Percentiles rank a stretch among this genome's conserved stretches.
Evolutionary conservation across 2,113 vertebrate species (phyloP).

Genomic region (Indicator maculatus): DNA sequence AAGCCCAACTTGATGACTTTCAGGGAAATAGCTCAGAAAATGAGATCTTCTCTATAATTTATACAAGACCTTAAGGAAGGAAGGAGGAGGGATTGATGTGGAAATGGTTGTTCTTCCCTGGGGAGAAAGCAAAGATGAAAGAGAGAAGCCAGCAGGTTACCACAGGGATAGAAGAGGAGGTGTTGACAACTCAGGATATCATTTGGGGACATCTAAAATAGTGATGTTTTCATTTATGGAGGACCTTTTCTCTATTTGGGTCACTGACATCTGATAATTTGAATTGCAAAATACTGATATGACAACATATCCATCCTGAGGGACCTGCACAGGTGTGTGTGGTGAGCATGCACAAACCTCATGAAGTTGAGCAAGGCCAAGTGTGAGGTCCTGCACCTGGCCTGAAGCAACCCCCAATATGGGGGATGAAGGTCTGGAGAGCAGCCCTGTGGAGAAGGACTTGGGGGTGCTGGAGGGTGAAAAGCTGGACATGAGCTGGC

Average conservation of each 20-base stretch:
- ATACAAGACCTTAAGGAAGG: not conserved
- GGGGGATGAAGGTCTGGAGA: no score
- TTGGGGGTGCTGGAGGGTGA: no score
- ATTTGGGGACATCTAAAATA: fast-evolving
- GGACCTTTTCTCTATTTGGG: not conserved
- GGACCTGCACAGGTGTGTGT: no score
- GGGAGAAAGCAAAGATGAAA: not conserved
- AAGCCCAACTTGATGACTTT: not conserved
- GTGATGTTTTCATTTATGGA: not conserved
- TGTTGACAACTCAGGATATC: fast-evolving
- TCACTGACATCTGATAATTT: not conserved
- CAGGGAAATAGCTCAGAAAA: not conserved
- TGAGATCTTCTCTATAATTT: not conserved
- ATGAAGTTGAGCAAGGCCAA: no score
- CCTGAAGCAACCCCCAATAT: no score
- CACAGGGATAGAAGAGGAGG: not conserved
- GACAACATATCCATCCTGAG: no score
- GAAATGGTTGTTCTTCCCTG: not conserved
- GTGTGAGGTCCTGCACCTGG: no score
- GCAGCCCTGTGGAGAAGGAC: no score
- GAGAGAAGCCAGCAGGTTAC: not conserved
- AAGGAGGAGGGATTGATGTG: not conserved
- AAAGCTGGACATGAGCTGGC: no score
- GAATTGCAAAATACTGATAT: not conserved
- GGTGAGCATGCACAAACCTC: no score